Conservation (phyloP, 1,140 invertebrate genomes). For the Sarcophaga peregrina region DNA sequence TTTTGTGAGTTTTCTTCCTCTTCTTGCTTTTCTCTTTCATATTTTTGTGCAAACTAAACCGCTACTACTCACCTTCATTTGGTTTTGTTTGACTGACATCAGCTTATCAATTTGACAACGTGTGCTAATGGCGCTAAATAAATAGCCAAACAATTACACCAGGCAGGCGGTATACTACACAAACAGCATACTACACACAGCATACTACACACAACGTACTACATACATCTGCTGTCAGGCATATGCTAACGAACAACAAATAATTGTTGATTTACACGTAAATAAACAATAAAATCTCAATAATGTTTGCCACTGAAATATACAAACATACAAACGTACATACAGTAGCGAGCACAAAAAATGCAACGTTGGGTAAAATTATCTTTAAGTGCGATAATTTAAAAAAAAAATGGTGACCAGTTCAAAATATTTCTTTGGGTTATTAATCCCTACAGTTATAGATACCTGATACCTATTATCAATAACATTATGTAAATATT, state of each 20-base stretch:
- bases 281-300: not conserved
- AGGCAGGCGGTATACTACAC: not conserved
- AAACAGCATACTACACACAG: not conserved
- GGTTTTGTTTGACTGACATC: not conserved
- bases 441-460: no score
- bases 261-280: constrained; percentile 7
- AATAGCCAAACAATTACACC: constrained; percentile 37
- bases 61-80: constrained; percentile 15
- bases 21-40: not conserved
- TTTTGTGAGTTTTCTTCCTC: no score
- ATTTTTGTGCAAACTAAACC: not conserved
- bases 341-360: no score
- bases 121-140: constrained; percentile 41
- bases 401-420: no score
- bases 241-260: not conserved
- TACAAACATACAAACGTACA: no score
- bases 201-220: not conserved
- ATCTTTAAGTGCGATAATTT: no score
- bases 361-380: no score
- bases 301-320: not conserved
- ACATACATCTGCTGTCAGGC: no score
- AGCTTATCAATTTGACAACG: constrained; percentile 38
- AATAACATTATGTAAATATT: no score
- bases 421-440: no score
- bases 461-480: no score